Evolutionary conservation across 2,113 vertebrate genomes (phyloP).

Genomic region (Oreochromis tanganicae): DNA sequence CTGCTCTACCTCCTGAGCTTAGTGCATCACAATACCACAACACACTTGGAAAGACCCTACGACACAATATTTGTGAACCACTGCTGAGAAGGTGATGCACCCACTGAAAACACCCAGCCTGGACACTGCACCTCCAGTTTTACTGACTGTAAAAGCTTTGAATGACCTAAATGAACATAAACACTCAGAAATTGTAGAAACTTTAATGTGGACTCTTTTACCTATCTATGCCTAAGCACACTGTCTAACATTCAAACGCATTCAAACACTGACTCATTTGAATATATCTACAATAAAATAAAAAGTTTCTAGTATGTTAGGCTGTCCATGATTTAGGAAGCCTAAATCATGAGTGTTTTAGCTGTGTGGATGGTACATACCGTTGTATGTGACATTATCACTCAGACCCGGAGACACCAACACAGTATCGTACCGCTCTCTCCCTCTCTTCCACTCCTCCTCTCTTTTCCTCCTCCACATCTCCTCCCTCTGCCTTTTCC

Average conservation of each 20-base stretch:
- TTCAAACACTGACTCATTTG: neutral
- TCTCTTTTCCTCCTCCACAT: slow-evolving; percentile 50
- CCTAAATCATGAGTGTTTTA: neutral
- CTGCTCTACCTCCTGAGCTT: too few species aligned
- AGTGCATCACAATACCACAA: too few species aligned
- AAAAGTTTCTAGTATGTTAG: neutral
- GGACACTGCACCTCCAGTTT: too few species aligned
- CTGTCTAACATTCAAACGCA: neutral
- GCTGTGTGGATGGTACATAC: neutral
- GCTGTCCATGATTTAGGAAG: too few species aligned
- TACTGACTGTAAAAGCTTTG: too few species aligned
- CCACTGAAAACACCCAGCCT: too few species aligned
- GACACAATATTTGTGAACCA: too few species aligned
- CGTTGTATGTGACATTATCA: slow-evolving; percentile 38
- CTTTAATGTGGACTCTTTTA: neutral
- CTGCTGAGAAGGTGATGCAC: too few species aligned
- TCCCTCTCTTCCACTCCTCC: slow-evolving; percentile 47
- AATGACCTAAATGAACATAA: neutral
- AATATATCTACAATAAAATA: neutral
- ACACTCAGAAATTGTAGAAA: neutral
- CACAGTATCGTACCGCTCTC: slow-evolving; percentile 58
- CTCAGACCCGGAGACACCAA: slow-evolving; percentile 62
- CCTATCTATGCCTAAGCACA: neutral
- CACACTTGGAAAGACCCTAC: too few species aligned
- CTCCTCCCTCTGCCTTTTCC: slow-evolving; percentile 63